phyloP scores from a whole-genome alignment of 2,797 vertebrate genomes.

The Neosalanx taihuensis region DNA sequence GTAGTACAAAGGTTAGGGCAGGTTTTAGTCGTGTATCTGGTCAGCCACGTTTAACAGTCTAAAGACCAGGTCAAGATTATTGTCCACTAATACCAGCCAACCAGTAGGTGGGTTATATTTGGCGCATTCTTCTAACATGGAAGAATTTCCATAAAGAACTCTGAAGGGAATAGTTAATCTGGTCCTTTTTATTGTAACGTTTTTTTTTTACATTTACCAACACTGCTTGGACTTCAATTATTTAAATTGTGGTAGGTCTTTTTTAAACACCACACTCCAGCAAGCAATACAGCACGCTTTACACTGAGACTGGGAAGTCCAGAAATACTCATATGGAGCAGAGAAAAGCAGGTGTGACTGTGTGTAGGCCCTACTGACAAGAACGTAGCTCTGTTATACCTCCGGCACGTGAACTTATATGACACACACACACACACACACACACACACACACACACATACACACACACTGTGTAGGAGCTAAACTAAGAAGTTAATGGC shows the following conservation, averaged over 20 bases:
- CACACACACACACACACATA: too few relatives aligned
- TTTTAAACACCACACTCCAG: too few relatives aligned
- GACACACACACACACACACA: too few relatives aligned
- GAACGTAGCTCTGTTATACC: too few relatives aligned
- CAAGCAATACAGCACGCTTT: too few relatives aligned
- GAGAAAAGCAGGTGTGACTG: too few relatives aligned
- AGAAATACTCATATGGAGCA: too few relatives aligned
- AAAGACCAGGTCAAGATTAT: conserved; percentile 26
- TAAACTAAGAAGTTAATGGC: too few relatives aligned
- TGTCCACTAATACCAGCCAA: conserved; percentile 23
- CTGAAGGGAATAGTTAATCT: background rate
- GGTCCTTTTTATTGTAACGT: background rate
- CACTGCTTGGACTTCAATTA: background rate
- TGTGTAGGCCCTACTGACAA: too few relatives aligned
- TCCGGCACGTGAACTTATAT: too few relatives aligned
- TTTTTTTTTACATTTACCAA: background rate
- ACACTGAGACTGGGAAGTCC: too few relatives aligned
- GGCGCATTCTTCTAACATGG: conserved; percentile 28
- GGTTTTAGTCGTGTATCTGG: background rate
- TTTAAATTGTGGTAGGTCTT: background rate
- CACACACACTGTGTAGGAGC: too few relatives aligned
- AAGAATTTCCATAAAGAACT: conserved; percentile 11
- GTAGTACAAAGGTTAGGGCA: background rate
- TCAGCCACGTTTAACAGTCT: background rate
- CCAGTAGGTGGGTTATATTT: conserved; percentile 26